Percentiles rank a stretch among this genome's conserved stretches.
Evolutionary conservation across 2,797 vertebrate species (phyloP).

Genomic region (Argentina silus): DNA sequence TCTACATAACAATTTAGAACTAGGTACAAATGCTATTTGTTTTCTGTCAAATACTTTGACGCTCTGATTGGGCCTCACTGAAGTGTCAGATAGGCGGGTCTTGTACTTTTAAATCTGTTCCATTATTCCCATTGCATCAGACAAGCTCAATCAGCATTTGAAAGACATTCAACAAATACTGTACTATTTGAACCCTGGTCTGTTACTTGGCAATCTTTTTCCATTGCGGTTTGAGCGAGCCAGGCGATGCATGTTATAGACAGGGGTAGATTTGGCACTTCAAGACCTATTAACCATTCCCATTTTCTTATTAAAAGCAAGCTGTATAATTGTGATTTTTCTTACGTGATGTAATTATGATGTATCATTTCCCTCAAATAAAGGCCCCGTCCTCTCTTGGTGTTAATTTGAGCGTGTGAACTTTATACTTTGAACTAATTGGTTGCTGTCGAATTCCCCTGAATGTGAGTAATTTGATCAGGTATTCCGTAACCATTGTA

Average conservation of each 20-base stretch:
- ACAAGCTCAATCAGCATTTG: too few relatives aligned
- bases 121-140: too few relatives aligned
- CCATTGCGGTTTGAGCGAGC: slow-evolving; percentile 51
- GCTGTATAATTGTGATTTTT: slow-evolving; percentile 72
- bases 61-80: too few relatives aligned
- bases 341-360: slow-evolving; percentile 76
- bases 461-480: slow-evolving; percentile 82
- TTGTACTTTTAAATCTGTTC: too few relatives aligned
- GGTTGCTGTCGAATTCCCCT: slow-evolving; percentile 78
- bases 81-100: too few relatives aligned
- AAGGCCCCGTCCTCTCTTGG: slow-evolving; percentile 73
- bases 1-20: too few relatives aligned
- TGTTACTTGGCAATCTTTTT: too few relatives aligned
- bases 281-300: slow-evolving; percentile 74
- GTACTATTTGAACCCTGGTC: too few relatives aligned
- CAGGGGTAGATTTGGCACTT: slow-evolving; percentile 72
- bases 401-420: slow-evolving; percentile 80
- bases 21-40: too few relatives aligned
- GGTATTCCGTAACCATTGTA: slow-evolving; percentile 81
- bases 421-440: slow-evolving; percentile 83
- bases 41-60: too few relatives aligned
- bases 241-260: slow-evolving; percentile 53
- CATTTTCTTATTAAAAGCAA: slow-evolving; percentile 78
- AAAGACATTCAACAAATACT: too few relatives aligned
- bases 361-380: slow-evolving; percentile 78